A percentile compares a stretch with the other conserved stretches of the same genome.
Evolutionary conservation across 2,113 vertebrate genomes (phyloP).

Genomic region (Ovis aries): DNA sequence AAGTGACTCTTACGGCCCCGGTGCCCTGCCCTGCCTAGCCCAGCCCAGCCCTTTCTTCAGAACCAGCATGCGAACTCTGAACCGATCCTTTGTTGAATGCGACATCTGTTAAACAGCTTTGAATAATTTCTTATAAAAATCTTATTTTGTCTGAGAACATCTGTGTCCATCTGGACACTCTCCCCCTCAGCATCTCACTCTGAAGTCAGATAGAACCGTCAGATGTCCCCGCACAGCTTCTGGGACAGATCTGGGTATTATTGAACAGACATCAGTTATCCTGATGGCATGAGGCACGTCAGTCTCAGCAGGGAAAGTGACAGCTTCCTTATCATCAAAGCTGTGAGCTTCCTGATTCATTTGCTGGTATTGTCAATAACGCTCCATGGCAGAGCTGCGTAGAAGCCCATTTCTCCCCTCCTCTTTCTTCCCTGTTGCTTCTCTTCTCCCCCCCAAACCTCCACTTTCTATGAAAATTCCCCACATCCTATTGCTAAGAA

Average conservation of each 20-base stretch:
- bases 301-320: conserved; percentile 50
- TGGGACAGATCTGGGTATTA: conserved; percentile 42
- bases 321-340: conserved; percentile 58
- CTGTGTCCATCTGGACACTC: conserved; percentile 66
- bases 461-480: neutral
- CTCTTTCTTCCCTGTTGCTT: conserved; percentile 5
- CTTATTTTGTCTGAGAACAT: conserved; percentile 69
- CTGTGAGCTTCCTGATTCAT: conserved; percentile 39
- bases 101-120: conserved; percentile 66
- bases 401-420: neutral
- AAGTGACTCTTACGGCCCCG: rapidly evolving
- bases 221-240: conserved; percentile 58
- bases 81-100: conserved; percentile 36
- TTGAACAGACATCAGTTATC: conserved; percentile 63
- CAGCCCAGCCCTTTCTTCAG: neutral
- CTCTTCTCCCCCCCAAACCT: neutral
- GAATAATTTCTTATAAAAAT: conserved; percentile 23
- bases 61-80: neutral
- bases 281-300: conserved; percentile 47
- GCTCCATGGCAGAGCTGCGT: neutral
- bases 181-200: conserved; percentile 37
- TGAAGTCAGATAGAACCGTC: conserved; percentile 43
- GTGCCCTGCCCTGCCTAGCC: neutral
- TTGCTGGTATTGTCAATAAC: conserved; percentile 51
- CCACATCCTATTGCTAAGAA: neutral